Conservation (phyloP, 2,797 vertebrate genomes). For the Loriculus beryllinus region DNA sequence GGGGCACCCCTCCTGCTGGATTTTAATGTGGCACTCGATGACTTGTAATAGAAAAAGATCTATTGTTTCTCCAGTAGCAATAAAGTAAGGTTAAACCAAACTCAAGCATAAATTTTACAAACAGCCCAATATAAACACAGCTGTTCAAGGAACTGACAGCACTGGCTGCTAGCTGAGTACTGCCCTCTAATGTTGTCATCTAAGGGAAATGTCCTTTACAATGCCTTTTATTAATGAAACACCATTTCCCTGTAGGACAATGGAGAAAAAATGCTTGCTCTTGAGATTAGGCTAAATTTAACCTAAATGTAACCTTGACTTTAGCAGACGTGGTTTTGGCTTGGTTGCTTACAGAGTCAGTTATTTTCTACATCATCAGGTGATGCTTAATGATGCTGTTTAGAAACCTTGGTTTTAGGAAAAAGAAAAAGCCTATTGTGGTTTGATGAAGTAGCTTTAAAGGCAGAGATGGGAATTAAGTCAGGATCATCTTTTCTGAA, state of each 20-base stretch:
- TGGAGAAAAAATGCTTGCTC: fast-evolving
- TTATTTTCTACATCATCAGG: background rate
- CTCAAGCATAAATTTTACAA: slow-evolving; percentile 51
- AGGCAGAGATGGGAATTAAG: background rate
- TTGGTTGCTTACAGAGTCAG: background rate
- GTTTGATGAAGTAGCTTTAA: background rate
- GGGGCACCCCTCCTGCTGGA: background rate
- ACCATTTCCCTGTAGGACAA: background rate
- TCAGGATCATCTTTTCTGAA: background rate
- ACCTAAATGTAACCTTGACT: background rate
- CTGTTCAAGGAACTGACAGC: slow-evolving; percentile 17
- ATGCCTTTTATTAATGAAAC: background rate
- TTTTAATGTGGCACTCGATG: background rate
- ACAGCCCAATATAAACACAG: slow-evolving; percentile 53
- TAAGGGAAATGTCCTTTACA: background rate
- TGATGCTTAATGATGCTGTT: background rate
- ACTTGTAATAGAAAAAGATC: slow-evolving; percentile 42
- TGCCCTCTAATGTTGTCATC: slow-evolving; percentile 51
- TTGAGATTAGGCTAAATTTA: background rate
- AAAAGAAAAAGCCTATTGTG: background rate
- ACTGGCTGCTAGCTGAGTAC: slow-evolving; percentile 18
- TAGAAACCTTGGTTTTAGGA: background rate
- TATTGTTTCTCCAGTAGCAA: slow-evolving; percentile 43
- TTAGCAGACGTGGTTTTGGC: background rate
- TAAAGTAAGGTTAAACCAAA: slow-evolving; percentile 63